Conservation (phyloP, 2,797 vertebrate species). For the Miichthys miiuy region DNA sequence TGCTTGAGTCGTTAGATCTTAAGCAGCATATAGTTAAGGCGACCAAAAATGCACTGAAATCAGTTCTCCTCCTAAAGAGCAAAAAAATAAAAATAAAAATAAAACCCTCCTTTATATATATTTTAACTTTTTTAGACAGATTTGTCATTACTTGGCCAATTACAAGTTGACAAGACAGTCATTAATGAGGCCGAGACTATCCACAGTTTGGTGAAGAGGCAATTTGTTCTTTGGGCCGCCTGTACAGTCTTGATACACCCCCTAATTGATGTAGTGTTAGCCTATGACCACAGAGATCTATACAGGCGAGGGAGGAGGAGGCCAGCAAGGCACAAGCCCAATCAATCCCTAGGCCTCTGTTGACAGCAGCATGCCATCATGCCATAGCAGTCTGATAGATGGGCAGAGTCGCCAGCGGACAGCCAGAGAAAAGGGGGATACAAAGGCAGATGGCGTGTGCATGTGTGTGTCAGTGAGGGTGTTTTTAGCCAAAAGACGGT, state of each 20-base stretch:
- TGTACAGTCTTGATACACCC: slow-evolving; percentile 77
- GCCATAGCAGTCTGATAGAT: slow-evolving; percentile 79
- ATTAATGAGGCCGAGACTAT: slow-evolving; percentile 75
- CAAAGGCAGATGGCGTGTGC: slow-evolving; percentile 48
- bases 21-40: slow-evolving; percentile 49
- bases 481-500: slow-evolving; percentile 60
- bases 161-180: slow-evolving; percentile 70
- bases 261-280: slow-evolving; percentile 84
- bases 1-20: slow-evolving; percentile 59
- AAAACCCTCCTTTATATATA: slow-evolving; percentile 32
- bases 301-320: slow-evolving; percentile 69
- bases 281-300: slow-evolving; percentile 81
- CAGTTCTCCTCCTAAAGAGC: slow-evolving; percentile 5
- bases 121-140: slow-evolving; percentile 61
- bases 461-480: slow-evolving; percentile 41
- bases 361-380: slow-evolving; percentile 81
- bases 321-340: slow-evolving; percentile 72
- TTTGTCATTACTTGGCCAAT: slow-evolving; percentile 74
- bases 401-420: slow-evolving; percentile 62
- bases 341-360: slow-evolving; percentile 82
- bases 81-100: slow-evolving; percentile 29
- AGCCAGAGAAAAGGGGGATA: slow-evolving; percentile 61
- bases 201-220: slow-evolving; percentile 71
- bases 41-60: slow-evolving; percentile 53
- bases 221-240: slow-evolving; percentile 79